A percentile compares a stretch with the other conserved stretches of the same genome.
Conservation (phyloP, 2,888 invertebrate genomes). For the Polyommatus iphigenia region DNA sequence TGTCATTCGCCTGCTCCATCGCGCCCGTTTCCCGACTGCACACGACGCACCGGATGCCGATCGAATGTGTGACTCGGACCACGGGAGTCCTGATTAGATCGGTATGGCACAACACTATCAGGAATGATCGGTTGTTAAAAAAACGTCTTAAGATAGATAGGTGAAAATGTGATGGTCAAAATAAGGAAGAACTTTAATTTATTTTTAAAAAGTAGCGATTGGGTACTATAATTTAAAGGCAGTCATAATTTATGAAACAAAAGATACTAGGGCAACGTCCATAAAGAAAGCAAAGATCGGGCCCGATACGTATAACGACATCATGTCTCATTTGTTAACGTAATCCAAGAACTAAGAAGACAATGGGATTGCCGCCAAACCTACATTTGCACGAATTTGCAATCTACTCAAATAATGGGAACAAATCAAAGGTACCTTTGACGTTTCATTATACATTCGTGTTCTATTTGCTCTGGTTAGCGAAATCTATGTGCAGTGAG, state of each 20-base stretch:
- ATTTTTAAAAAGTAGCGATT: too few species aligned
- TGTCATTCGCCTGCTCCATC: conserved; percentile 41
- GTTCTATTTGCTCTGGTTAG: conserved; percentile 38
- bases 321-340: conserved; percentile 26
- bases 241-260: background rate
- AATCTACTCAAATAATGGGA: conserved; percentile 29
- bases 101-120: conserved; percentile 7
- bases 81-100: conserved; percentile 28
- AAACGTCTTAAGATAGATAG: background rate
- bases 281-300: conserved; percentile 1
- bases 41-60: conserved; percentile 45
- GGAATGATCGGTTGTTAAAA: background rate
- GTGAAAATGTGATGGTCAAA: background rate
- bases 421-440: conserved; percentile 32
- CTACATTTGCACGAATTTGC: conserved; percentile 27
- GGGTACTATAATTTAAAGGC: background rate
- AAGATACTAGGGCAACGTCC: background rate
- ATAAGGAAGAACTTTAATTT: background rate
- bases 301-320: background rate
- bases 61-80: conserved; percentile 31
- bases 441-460: conserved; percentile 36
- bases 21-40: conserved; percentile 43
- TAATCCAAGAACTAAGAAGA: background rate
- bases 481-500: conserved; percentile 35
- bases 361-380: conserved; percentile 25